Evolutionary conservation across 2,113 vertebrate species (phyloP).

Genomic region (Eclectus roratus): DNA sequence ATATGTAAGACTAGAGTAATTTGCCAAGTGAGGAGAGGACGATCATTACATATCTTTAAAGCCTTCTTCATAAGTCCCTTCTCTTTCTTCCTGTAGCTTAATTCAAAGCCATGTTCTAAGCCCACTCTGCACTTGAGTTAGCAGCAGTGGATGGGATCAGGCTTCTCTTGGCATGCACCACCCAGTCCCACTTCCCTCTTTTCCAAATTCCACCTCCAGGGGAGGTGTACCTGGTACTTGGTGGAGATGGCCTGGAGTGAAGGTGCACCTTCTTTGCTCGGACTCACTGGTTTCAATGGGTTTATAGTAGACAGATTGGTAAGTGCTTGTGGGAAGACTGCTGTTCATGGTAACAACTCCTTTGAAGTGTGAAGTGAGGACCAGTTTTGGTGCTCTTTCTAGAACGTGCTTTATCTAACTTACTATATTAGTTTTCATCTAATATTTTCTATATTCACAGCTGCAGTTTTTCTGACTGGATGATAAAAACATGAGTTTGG

Average conservation of each 20-base stretch:
- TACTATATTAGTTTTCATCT: background rate
- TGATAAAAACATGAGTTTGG: slow-evolving; percentile 76
- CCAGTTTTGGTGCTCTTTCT: background rate
- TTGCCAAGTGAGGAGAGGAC: background rate
- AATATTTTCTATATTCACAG: slow-evolving; percentile 66
- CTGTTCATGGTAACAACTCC: background rate
- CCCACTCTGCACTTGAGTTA: background rate
- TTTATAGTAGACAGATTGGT: background rate
- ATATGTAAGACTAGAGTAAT: background rate
- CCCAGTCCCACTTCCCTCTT: background rate
- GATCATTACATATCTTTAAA: background rate
- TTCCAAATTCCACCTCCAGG: background rate
- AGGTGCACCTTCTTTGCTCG: background rate
- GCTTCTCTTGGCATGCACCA: background rate
- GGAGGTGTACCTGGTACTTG: background rate
- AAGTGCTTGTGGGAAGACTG: background rate
- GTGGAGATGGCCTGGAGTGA: background rate
- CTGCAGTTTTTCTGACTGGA: slow-evolving; percentile 81
- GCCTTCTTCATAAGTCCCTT: background rate
- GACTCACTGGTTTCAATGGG: background rate
- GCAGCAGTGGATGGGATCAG: background rate
- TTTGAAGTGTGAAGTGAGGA: background rate
- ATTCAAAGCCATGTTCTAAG: background rate
- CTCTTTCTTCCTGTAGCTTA: background rate
- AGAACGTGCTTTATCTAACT: background rate